Percentiles rank a stretch among this genome's conserved stretches.
These are phyloP conservation scores for Zapus hudsonius DNA, from an alignment of 2,113 vertebrate genomes.

Conservation along the genomic window DNA sequence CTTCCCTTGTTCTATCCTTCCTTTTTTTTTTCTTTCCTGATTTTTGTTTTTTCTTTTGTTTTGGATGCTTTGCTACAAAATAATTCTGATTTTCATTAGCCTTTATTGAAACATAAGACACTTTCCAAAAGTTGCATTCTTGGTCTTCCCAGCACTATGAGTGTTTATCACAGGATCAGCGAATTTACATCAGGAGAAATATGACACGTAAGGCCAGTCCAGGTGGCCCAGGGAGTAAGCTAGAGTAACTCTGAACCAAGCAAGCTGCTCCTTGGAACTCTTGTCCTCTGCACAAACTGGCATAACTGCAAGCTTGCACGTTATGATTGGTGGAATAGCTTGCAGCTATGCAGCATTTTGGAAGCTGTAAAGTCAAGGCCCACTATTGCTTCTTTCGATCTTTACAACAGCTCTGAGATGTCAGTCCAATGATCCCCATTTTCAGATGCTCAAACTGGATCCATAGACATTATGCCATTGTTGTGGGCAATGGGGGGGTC, in stretches of 20 bases:
- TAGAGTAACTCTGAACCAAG: not conserved
- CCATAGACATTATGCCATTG: not conserved
- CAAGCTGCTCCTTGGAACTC: not conserved
- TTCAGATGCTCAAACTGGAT: not conserved
- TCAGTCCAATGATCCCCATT: not conserved
- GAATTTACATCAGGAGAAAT: not conserved
- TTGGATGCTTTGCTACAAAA: not conserved
- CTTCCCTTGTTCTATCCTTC: no score
- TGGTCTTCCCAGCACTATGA: not conserved
- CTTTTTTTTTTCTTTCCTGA: no score
- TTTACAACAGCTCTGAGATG: not conserved
- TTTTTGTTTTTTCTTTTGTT: not conserved
- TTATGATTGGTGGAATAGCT: not conserved
- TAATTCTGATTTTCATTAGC: not conserved
- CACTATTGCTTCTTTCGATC: not conserved
- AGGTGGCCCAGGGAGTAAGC: not conserved
- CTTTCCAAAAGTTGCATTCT: not conserved
- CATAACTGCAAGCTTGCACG: not conserved
- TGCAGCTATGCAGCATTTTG: not conserved
- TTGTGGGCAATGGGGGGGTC: not conserved
- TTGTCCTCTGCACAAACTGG: not conserved
- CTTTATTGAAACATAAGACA: slow-evolving; percentile 8
- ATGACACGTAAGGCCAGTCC: not conserved
- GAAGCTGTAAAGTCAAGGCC: not conserved
- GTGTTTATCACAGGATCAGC: not conserved